A percentile compares a stretch with the other conserved stretches of the same genome.
Evolutionary conservation across 2,888 invertebrate genomes (phyloP).

Genomic region (Chesias legatella): DNA sequence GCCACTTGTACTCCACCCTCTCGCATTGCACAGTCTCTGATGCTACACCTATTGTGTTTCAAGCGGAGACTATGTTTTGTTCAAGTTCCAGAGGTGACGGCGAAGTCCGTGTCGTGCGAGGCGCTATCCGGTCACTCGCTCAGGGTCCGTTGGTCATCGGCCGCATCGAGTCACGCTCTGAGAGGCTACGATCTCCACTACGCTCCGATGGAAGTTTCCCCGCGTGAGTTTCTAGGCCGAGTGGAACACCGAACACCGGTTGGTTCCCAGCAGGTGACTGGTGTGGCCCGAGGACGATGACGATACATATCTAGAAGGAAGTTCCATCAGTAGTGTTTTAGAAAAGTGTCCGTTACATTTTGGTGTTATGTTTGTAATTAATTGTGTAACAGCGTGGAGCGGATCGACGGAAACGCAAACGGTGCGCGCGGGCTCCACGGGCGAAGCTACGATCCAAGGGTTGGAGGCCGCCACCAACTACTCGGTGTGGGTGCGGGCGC

Average conservation of each 20-base stretch:
- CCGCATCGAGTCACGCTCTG: constrained; percentile 81
- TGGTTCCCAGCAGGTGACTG: too few relatives aligned
- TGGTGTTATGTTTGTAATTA: too few relatives aligned
- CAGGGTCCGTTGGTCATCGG: constrained; percentile 84
- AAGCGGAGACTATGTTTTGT: background rate
- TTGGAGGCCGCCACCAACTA: constrained; percentile 91
- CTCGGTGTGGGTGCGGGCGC: constrained; percentile 89
- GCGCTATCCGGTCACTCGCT: constrained; percentile 85
- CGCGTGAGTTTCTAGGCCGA: constrained; percentile 37
- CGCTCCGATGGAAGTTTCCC: constrained; percentile 66
- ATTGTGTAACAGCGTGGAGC: constrained; percentile 23
- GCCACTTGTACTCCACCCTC: background rate
- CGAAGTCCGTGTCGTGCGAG: constrained; percentile 84
- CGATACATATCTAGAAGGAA: too few relatives aligned
- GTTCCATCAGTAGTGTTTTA: too few relatives aligned
- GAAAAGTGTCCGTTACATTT: too few relatives aligned
- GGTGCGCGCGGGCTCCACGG: constrained; percentile 34
- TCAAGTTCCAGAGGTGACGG: constrained; percentile 86
- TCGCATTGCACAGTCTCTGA: background rate
- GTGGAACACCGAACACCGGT: too few relatives aligned
- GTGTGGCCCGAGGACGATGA: too few relatives aligned
- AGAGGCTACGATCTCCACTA: constrained; percentile 91
- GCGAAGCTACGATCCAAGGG: constrained; percentile 82
- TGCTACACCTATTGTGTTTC: too few relatives aligned
- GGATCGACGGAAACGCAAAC: constrained; percentile 28